Conservation (phyloP, 2,888 invertebrate species). For the Trachelus troglodyta region DNA sequence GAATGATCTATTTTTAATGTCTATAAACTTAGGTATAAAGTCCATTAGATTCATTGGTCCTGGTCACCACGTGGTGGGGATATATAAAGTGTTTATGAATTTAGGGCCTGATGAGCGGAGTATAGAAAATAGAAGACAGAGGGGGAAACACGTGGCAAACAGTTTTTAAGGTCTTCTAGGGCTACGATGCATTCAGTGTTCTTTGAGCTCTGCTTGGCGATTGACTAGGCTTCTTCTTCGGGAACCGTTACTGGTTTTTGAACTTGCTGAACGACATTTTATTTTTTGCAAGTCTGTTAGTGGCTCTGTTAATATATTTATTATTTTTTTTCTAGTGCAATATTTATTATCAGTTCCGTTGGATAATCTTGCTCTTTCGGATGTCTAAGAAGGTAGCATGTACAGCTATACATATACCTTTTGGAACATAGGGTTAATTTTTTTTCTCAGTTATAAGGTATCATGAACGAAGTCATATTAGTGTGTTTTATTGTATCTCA, state of each 20-base stretch:
- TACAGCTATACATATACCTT: not conserved
- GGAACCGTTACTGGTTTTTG: not conserved
- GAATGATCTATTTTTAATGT: not conserved
- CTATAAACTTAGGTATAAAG: not conserved
- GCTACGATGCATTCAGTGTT: conserved; percentile 28
- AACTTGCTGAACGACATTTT: not conserved
- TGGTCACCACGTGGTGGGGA: not conserved
- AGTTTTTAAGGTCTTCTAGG: conserved; percentile 35
- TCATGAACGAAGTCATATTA: too few relatives aligned
- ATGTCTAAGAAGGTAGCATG: not conserved
- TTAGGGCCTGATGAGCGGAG: not conserved
- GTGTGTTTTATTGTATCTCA: too few relatives aligned
- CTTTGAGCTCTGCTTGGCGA: conserved; percentile 22
- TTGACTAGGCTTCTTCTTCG: not conserved
- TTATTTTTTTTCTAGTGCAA: not conserved
- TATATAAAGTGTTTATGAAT: not conserved
- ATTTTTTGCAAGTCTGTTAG: not conserved
- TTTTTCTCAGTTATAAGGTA: not conserved
- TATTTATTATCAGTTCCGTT: not conserved
- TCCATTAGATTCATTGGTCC: not conserved
- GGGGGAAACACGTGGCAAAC: not conserved
- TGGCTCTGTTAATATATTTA: not conserved
- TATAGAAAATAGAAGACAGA: conserved; percentile 1
- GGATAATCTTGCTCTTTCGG: not conserved
- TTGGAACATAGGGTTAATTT: not conserved